Evolutionary conservation across 2,888 invertebrate species (phyloP).

Genomic region (Apodemia duryi): DNA sequence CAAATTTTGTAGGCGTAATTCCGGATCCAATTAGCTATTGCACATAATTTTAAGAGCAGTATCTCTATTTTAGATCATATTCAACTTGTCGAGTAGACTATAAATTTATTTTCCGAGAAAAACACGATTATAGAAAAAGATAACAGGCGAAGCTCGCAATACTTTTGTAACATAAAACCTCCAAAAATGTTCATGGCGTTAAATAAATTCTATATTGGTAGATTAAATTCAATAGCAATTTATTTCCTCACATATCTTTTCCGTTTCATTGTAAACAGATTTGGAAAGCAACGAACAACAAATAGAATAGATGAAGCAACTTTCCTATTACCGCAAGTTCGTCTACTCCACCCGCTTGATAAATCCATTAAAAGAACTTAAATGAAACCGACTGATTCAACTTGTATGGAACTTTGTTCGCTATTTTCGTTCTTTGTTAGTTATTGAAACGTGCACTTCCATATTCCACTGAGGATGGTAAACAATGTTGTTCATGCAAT

Average conservation of each 20-base stretch:
- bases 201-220: constrained; percentile 2
- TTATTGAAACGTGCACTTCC: constrained; percentile 8
- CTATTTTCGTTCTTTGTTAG: constrained; percentile 21
- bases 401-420: constrained; percentile 28
- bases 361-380: constrained; percentile 32
- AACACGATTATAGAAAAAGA: too few relatives aligned
- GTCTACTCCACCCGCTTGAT: constrained; percentile 27
- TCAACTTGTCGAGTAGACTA: too few relatives aligned
- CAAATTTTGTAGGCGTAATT: too few relatives aligned
- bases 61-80: too few relatives aligned
- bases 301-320: constrained; percentile 24
- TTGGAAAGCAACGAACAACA: constrained; percentile 26
- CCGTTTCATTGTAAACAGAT: constrained; percentile 23
- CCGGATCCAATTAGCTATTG: too few relatives aligned
- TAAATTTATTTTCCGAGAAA: too few relatives aligned
- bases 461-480: constrained; percentile 6
- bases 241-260: constrained; percentile 16
- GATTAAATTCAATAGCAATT: constrained; percentile 18
- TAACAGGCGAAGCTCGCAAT: too few relatives aligned
- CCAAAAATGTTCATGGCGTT: background rate
- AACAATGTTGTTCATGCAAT: constrained; percentile 12
- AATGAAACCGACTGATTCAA: constrained; percentile 30
- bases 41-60: too few relatives aligned
- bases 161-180: too few relatives aligned
- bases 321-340: constrained; percentile 26